A percentile compares a stretch with the other conserved stretches of the same genome.
These are phyloP conservation scores for Lordiphosa stackelbergi DNA, from an alignment of 1,140 invertebrate genomes.

Conservation along the genomic window DNA sequence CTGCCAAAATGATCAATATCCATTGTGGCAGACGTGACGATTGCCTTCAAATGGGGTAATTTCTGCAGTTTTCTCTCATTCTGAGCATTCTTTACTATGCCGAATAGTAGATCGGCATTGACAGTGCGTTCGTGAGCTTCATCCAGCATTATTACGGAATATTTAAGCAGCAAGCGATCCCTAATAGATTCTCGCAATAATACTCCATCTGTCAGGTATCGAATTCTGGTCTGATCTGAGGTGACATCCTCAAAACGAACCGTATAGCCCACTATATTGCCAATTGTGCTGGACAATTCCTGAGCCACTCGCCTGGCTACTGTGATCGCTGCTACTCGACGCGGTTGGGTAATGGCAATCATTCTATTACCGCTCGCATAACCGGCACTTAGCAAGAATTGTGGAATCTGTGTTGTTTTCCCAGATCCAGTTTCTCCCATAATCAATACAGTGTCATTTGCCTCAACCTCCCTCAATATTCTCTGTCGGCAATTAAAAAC, in stretches of 20 bases:
- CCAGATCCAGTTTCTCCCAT: conserved; percentile 94
- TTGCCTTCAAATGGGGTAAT: conserved; percentile 82
- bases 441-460: conserved; percentile 82
- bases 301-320: conserved; percentile 91
- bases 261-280: conserved; percentile 82
- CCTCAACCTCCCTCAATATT: conserved; percentile 54
- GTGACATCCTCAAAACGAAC: conserved; percentile 93
- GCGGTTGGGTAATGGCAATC: conserved; percentile 91
- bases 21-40: conserved; percentile 97
- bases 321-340: conserved; percentile 94
- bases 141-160: conserved; percentile 93
- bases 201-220: conserved; percentile 95
- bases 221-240: conserved; percentile 85
- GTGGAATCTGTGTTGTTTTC: conserved; percentile 95
- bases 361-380: conserved; percentile 79
- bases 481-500: conserved; percentile 55
- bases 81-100: conserved; percentile 88
- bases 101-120: conserved; percentile 95
- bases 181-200: conserved; percentile 89
- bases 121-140: conserved; percentile 98
- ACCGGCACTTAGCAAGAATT: conserved; percentile 83
- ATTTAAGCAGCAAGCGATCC: conserved; percentile 83
- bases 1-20: conserved; percentile 94
- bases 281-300: conserved; percentile 85
- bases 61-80: conserved; percentile 82